phyloP scores from a whole-genome alignment of 2,797 vertebrate species.

The Neosilurus hyrtlii region DNA sequence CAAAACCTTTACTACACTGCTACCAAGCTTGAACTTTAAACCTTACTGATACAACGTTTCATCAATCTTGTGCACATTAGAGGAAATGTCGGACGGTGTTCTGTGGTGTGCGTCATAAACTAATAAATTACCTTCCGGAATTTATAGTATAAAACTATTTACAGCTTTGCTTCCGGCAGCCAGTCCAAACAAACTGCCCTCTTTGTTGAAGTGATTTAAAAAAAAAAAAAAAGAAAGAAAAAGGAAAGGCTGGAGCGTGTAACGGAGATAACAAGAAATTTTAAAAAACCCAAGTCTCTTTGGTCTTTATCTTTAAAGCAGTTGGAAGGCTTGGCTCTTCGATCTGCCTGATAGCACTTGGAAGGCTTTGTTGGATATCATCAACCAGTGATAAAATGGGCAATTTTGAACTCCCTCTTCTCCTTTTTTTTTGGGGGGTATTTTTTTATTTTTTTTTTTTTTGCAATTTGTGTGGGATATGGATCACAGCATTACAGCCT shows the following conservation, averaged over 20 bases:
- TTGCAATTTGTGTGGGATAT: constrained; percentile 18
- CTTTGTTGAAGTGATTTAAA: constrained; percentile 41
- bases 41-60: background rate
- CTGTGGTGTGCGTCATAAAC: constrained; percentile 49
- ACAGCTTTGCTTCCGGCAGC: constrained; percentile 35
- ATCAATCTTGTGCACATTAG: background rate
- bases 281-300: constrained; percentile 18
- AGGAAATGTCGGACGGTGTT: constrained; percentile 27
- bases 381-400: constrained; percentile 49
- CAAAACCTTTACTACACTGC: background rate
- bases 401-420: constrained; percentile 48
- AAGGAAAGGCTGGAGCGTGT: background rate
- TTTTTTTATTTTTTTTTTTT: constrained; percentile 26
- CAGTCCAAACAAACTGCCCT: constrained; percentile 42
- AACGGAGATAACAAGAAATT: constrained; percentile 28
- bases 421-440: constrained; percentile 42
- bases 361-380: constrained; percentile 53
- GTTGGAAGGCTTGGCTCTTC: constrained; percentile 33
- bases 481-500: constrained; percentile 54
- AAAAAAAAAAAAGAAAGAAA: background rate
- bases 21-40: background rate
- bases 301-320: constrained; percentile 49
- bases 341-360: constrained; percentile 37
- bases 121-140: constrained; percentile 54
- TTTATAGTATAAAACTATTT: constrained; percentile 33